phyloP scores from a whole-genome alignment of 1,140 invertebrate species.

The Sitodiplosis mosellana region DNA sequence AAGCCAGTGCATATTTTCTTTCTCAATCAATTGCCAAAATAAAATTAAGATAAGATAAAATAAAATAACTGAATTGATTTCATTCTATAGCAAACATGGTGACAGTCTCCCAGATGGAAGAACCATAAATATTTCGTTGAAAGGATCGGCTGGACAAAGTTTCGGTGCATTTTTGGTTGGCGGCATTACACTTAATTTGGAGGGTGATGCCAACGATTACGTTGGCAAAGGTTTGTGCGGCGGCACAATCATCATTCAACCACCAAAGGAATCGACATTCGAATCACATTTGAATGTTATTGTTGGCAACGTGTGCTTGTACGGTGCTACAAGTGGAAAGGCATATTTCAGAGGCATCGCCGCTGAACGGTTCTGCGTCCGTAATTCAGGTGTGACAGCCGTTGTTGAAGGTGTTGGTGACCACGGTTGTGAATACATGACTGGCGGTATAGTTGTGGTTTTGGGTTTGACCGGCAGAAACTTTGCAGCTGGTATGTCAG shows the following conservation, averaged over 20 bases:
- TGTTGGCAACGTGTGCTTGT: conserved; percentile 95
- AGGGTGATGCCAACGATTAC: conserved; percentile 98
- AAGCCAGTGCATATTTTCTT: conserved; percentile 1
- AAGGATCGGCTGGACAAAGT: conserved; percentile 94
- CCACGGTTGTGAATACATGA: conserved; percentile 99
- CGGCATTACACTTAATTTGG: conserved; percentile 76
- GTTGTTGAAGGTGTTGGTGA: conserved; percentile 91
- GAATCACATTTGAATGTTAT: conserved; percentile 91
- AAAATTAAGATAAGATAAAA: no score
- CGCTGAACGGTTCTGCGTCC: conserved; percentile 92
- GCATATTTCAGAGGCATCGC: conserved; percentile 94
- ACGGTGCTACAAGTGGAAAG: conserved; percentile 87
- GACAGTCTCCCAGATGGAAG: conserved; percentile 74
- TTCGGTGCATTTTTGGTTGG: conserved; percentile 95
- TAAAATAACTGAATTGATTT: no score
- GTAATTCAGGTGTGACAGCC: conserved; percentile 88
- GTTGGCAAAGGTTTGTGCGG: conserved; percentile 90
- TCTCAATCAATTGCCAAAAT: no score
- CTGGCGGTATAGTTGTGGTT: conserved; percentile 79
- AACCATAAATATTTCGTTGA: conserved; percentile 71
- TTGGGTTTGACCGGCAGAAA: conserved; percentile 89
- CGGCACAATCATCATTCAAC: conserved; percentile 86
- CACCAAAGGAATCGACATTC: conserved; percentile 65
- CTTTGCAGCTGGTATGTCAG: conserved; percentile 96
- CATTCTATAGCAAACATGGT: conserved; percentile 52